Conservation (phyloP, 1,140 invertebrate species). For the Anoplophora glabripennis region DNA sequence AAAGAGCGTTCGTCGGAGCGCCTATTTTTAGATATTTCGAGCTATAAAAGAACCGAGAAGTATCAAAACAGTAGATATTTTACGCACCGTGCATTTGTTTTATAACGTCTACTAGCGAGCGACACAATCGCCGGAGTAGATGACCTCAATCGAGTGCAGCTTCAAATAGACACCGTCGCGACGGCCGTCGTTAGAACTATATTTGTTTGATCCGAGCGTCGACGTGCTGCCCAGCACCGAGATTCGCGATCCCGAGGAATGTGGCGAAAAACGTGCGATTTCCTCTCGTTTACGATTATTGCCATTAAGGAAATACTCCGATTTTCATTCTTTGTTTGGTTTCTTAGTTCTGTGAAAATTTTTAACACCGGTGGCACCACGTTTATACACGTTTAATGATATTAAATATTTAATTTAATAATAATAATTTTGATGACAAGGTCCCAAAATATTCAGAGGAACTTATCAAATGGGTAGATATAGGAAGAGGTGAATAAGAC, state of each 20-base stretch:
- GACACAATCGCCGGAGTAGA: conserved; percentile 3
- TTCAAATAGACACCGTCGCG: conserved; percentile 14
- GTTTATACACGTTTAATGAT: no score
- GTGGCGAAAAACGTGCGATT: not conserved
- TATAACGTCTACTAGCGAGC: conserved; percentile 14
- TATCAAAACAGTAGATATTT: conserved; percentile 13
- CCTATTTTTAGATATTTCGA: conserved; percentile 12
- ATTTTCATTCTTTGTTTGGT: not conserved
- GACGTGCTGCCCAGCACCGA: not conserved
- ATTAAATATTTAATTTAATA: no score
- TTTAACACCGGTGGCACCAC: no score
- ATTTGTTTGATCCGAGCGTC: not conserved
- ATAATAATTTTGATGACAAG: no score
- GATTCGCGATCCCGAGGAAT: not conserved
- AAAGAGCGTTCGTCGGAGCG: not conserved
- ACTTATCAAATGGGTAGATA: no score
- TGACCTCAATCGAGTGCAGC: conserved; percentile 22
- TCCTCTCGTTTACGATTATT: not conserved
- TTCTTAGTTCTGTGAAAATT: not conserved
- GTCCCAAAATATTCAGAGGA: no score
- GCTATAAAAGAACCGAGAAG: conserved; percentile 8
- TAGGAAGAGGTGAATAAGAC: no score
- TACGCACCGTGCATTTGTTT: conserved; percentile 17
- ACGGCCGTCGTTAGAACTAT: conserved; percentile 8
- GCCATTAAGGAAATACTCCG: not conserved